Conservation (phyloP, 64 coral and sea anemone genomes). For the Montipora efflorescens region DNA sequence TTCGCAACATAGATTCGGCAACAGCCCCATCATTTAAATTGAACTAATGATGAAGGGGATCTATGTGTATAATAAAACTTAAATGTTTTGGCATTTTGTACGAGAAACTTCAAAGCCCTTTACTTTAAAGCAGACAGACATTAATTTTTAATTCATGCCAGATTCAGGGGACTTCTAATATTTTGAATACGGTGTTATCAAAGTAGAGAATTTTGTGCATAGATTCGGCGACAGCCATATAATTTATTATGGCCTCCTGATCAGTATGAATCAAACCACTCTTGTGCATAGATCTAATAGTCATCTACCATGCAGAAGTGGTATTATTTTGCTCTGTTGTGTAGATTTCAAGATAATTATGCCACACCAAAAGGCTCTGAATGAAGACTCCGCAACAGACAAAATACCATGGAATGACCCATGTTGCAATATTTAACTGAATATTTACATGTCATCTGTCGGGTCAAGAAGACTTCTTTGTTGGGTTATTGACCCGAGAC, state of each 20-base stretch:
- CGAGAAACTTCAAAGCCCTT: not conserved
- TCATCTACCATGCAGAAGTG: not conserved
- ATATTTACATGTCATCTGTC: too few relatives aligned
- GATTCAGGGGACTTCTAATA: not conserved
- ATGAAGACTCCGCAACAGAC: not conserved
- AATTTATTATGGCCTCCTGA: not conserved
- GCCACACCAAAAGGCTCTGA: not conserved
- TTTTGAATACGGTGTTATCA: too few relatives aligned
- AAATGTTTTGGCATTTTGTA: not conserved
- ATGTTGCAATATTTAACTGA: too few relatives aligned
- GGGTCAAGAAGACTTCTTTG: too few relatives aligned
- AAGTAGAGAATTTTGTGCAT: not conserved
- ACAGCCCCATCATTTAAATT: too few relatives aligned
- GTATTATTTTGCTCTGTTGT: not conserved
- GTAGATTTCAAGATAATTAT: not conserved
- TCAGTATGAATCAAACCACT: not conserved
- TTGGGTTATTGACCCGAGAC: too few relatives aligned
- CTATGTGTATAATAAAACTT: not conserved
- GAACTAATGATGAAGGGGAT: too few relatives aligned
- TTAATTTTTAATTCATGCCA: not conserved
- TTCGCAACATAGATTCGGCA: too few relatives aligned
- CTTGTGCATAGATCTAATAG: not conserved
- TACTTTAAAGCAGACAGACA: not conserved
- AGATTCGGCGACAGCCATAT: not conserved
- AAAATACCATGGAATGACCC: not conserved